These are phyloP conservation scores for Lampris megalopsis DNA, from an alignment of 2,113 vertebrate genomes.

Conservation along the genomic window DNA sequence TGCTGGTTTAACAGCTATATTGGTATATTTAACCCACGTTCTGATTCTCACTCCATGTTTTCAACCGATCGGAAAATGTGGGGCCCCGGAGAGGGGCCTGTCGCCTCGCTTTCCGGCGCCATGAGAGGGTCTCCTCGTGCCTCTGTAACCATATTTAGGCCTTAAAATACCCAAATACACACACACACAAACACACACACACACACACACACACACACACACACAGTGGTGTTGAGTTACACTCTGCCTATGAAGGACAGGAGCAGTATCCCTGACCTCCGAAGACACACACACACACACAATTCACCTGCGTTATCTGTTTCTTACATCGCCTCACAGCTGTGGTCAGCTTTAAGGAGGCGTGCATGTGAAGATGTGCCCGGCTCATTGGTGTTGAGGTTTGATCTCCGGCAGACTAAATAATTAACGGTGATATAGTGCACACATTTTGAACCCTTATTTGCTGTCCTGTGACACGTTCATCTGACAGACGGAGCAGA, in stretches of 20 bases:
- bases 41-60: constrained; percentile 1
- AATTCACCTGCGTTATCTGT: constrained; percentile 38
- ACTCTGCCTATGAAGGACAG: constrained; percentile 74
- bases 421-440: no score
- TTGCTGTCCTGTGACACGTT: constrained; percentile 56
- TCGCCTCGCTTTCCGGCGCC: constrained; percentile 50
- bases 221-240: constrained; percentile 72
- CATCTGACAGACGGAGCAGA: constrained; percentile 62
- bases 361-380: constrained; percentile 56
- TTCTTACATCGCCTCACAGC: constrained; percentile 54
- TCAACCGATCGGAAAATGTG: neutral
- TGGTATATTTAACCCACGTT: neutral
- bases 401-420: constrained; percentile 22
- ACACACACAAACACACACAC: constrained; percentile 28
- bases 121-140: constrained; percentile 50
- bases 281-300: constrained; percentile 51
- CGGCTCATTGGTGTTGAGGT: constrained; percentile 39
- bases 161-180: constrained; percentile 12
- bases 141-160: constrained; percentile 58
- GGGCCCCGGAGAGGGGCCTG: constrained; percentile 26
- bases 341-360: constrained; percentile 24
- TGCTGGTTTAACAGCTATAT: no score
- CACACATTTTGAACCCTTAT: constrained; percentile 23
- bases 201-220: constrained; percentile 29
- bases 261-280: constrained; percentile 59